Evolutionary conservation across 2,113 vertebrate species (phyloP), one percentile per base, ranked within the genome.

Genomic region (Stigmatopora nigra): DNA sequence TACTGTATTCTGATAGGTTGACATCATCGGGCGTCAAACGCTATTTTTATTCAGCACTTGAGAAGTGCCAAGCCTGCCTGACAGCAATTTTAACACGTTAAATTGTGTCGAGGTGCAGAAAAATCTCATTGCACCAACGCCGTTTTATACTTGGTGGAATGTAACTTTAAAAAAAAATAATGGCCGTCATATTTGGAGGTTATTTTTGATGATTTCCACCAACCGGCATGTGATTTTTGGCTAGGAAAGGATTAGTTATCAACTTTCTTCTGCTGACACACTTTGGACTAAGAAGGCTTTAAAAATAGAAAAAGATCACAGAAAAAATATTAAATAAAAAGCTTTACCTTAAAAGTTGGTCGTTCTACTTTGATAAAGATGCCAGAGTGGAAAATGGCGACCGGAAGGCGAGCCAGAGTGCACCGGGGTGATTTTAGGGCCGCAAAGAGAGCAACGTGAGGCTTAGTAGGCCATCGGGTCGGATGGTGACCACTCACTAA

Each of bases 11-110:
- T 66, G 47, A 80, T 71, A 77, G 71, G 64, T 51, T 67, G 63
- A n/a, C 64, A 62, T 65, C 68, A 74, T 7, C 17, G n/a, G 41
- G 60, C 76, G 57, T 84, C 76, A 82, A 55, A 55, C 9, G 1
- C 70, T 86, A 89, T 89, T 87, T 87, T 85, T 82, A 76, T 38
- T 85, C 84, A 70, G 73, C 87, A 74, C 20, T 25, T 59, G 72
- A 65, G 64, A 78, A 79, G 67, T 38, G 57, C 45, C 63, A 64
- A 31, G 4, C 70, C 51, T 64, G 61, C 66, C 65, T 69, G 51
- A 22, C 75, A 68, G 66, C 56, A 68, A 65, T 22, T 49, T 41
- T 51, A 63, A 56, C 64, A 31, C 57, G 45, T 48, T 49, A 60
- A 60, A 14, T 44, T 14, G 36, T 20, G 58, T 2, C n/a, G 7